Conservation (phyloP, 2,888 invertebrate species). For the Euzetes globulus region DNA sequence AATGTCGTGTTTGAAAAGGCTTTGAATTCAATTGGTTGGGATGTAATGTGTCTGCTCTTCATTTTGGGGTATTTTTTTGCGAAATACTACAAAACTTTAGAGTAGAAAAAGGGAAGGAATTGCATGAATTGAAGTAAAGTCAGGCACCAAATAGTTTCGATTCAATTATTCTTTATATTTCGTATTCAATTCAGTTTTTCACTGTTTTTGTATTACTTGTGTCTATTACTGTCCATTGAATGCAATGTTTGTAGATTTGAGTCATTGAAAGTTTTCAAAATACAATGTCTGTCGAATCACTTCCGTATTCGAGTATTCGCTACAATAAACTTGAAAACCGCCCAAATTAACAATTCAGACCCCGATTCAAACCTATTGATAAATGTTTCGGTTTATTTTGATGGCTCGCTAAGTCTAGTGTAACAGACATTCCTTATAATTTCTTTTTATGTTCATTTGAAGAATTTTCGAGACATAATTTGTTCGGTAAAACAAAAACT, state of each 20-base stretch:
- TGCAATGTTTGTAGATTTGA: neutral
- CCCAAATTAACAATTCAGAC: slow-evolving; percentile 13
- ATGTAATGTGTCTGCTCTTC: neutral
- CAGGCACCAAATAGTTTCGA: slow-evolving; percentile 15
- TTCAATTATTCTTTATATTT: neutral
- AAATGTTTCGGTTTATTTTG: neutral
- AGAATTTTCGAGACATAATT: no score
- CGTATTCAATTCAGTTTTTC: neutral
- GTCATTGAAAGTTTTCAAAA: neutral
- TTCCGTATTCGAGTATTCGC: slow-evolving; percentile 6
- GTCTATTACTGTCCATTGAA: neutral
- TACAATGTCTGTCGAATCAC: neutral
- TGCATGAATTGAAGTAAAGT: neutral
- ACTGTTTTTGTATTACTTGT: neutral
- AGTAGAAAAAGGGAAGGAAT: neutral
- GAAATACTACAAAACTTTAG: neutral
- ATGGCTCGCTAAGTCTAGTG: neutral
- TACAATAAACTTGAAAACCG: slow-evolving; percentile 22
- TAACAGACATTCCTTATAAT: no score
- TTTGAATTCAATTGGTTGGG: neutral
- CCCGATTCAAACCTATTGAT: neutral
- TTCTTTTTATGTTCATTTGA: no score
- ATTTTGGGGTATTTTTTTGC: neutral
- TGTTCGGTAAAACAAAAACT: no score
- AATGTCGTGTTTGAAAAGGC: neutral